phyloP scores from a whole-genome alignment of 2,113 vertebrate species.

The Tringa solitaria region DNA sequence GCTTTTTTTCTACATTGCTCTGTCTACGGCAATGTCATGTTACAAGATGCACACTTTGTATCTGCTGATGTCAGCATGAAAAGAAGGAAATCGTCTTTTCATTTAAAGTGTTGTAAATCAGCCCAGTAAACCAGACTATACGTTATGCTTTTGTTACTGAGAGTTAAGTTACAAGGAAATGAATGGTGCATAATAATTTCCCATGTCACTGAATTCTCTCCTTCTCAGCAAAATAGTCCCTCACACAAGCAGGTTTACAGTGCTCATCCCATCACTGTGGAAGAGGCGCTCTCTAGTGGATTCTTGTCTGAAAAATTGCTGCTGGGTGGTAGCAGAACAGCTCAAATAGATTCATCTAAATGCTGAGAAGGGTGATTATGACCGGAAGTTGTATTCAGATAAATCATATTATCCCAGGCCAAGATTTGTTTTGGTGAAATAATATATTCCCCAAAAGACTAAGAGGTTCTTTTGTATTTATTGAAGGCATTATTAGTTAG shows the following conservation, averaged over 20 bases:
- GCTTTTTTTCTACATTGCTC: not conserved
- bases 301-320: not conserved
- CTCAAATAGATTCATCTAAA: not conserved
- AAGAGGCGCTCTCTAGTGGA: conserved; percentile 70
- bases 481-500: not conserved
- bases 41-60: conserved; percentile 11
- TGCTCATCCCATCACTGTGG: not conserved
- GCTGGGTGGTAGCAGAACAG: not conserved
- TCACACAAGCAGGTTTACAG: not conserved
- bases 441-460: not conserved
- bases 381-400: not conserved
- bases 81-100: conserved; percentile 63
- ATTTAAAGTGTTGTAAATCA: conserved; percentile 73
- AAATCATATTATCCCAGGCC: not conserved
- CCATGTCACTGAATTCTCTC: conserved; percentile 51
- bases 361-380: not conserved
- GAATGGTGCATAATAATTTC: conserved; percentile 73
- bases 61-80: conserved; percentile 71
- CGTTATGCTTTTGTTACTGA: conserved; percentile 71
- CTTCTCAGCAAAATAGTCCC: conserved; percentile 25
- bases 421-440: not conserved
- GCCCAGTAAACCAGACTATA: conserved; percentile 64
- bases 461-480: not conserved
- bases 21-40: not conserved
- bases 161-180: conserved; percentile 78